Evolutionary conservation across 2,888 invertebrate species (phyloP), one percentile per base, ranked within the genome.

Genomic region (Reticulitermes lucifugus): DNA sequence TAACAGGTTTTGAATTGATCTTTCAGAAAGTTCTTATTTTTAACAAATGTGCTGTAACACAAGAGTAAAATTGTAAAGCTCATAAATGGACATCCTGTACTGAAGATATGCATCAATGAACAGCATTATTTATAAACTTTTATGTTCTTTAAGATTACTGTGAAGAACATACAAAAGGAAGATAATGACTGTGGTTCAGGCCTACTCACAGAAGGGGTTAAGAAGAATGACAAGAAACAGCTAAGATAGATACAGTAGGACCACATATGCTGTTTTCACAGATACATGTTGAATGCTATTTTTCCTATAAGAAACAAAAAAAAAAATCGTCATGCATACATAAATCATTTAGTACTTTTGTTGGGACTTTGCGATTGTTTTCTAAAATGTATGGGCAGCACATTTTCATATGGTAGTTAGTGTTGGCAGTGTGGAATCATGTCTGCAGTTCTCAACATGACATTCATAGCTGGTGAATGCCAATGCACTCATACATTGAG

Each of bases 211-310:
- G 29, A 73, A 73, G 73, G 73, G 73, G 73, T 73, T 73, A 29
- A 73, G 35, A 41, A 41, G 29, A 41, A 41, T 59, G n/a, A 75
- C 18, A 59, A 46, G 46, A 55, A 75, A 75, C 60, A 51, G 41
- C 35, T 71, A 25, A 46, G 77, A 85, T 46, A 85, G 77, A 77
- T 85, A 85, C 75, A 82, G 85, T 77, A 85, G 82, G 46, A 85
- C 85, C 83, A 83, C 82, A 65, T 77, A 85, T 85, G 59, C 84
- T 59, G 55, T 75, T 75, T 29, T 73, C 73, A 83, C 83, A 83
- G 83, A 41, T 41, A 84, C 60, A 75, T 12, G 29, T 7, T 75
- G 35, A 73, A 59, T 75, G 73, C 35, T 83, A 83, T 75, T 83
- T 70, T 25, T 73, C 60, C 46, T 46, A 46, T 7, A 46, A 46